phyloP scores from a whole-genome alignment of 2,113 vertebrate genomes.

The Laterallus jamaicensis region DNA sequence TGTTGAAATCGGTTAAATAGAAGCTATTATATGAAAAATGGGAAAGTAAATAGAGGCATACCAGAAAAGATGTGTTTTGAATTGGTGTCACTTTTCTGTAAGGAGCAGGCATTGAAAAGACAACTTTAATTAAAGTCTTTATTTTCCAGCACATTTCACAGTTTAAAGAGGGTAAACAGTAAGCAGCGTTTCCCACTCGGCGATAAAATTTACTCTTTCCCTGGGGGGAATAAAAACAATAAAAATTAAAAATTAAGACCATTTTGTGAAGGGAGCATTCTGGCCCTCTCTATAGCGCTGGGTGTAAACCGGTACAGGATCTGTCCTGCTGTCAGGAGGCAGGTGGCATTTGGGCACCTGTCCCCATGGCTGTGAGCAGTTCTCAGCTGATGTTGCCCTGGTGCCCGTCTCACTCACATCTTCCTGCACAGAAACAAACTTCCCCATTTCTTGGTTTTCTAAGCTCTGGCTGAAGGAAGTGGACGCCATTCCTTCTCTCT shows the following conservation, averaged over 20 bases:
- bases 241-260: not conserved
- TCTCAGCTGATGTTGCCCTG: not conserved
- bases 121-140: slow-evolving; percentile 31
- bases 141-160: slow-evolving; percentile 17
- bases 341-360: not conserved
- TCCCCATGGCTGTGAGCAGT: not conserved
- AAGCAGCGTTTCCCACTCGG: not conserved
- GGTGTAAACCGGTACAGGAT: not conserved
- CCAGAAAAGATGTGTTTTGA: slow-evolving; percentile 37
- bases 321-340: not conserved
- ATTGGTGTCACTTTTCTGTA: slow-evolving; percentile 28
- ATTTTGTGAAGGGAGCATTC: not conserved
- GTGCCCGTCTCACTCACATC: not conserved
- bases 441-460: not conserved
- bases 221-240: not conserved
- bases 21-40: slow-evolving; percentile 11
- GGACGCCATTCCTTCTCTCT: not conserved
- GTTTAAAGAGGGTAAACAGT: slow-evolving; percentile 21
- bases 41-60: not conserved
- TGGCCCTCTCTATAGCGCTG: not conserved
- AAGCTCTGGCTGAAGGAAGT: not conserved
- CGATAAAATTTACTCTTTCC: not conserved
- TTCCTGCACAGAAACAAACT: not conserved
- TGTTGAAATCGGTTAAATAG: slow-evolving; percentile 27
- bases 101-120: not conserved